These are phyloP conservation scores for Trogon surrucura DNA, from an alignment of 2,113 vertebrate species.

Conservation along the genomic window DNA sequence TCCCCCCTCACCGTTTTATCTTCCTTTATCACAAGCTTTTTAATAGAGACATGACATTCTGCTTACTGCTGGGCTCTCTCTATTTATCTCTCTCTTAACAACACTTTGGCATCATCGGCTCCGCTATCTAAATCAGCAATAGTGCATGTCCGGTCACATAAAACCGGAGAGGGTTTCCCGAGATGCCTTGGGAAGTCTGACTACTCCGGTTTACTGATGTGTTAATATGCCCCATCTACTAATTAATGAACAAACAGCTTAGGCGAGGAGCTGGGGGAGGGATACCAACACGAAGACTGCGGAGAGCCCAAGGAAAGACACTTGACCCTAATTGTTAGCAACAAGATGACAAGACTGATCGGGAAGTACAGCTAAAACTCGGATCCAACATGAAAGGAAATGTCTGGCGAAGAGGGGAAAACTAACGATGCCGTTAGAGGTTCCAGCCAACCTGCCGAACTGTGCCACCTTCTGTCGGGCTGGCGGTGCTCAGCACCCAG, in stretches of 20 bases:
- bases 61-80: slow-evolving; percentile 60
- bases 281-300: slow-evolving; percentile 25
- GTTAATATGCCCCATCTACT: slow-evolving; percentile 67
- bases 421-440: neutral
- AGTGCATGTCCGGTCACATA: slow-evolving; percentile 65
- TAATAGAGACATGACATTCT: slow-evolving; percentile 73
- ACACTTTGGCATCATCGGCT: slow-evolving; percentile 61
- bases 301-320: slow-evolving; percentile 56
- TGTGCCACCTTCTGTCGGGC: slow-evolving; percentile 14
- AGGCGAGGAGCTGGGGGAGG: slow-evolving; percentile 57
- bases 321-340: slow-evolving; percentile 65
- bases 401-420: slow-evolving; percentile 30
- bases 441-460: slow-evolving; percentile 27
- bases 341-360: slow-evolving; percentile 56
- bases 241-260: slow-evolving; percentile 74
- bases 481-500: neutral
- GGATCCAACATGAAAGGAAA: slow-evolving; percentile 56
- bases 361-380: slow-evolving; percentile 44
- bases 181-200: slow-evolving; percentile 68
- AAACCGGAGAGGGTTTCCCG: slow-evolving; percentile 62
- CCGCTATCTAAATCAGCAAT: slow-evolving; percentile 62
- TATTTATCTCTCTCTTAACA: slow-evolving; percentile 73
- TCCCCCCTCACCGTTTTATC: slow-evolving; percentile 62
- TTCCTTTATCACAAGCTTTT: slow-evolving; percentile 73
- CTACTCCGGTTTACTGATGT: slow-evolving; percentile 59